phyloP scores from a whole-genome alignment of 2,113 vertebrate genomes.

The Microcebus jonahi region DNA sequence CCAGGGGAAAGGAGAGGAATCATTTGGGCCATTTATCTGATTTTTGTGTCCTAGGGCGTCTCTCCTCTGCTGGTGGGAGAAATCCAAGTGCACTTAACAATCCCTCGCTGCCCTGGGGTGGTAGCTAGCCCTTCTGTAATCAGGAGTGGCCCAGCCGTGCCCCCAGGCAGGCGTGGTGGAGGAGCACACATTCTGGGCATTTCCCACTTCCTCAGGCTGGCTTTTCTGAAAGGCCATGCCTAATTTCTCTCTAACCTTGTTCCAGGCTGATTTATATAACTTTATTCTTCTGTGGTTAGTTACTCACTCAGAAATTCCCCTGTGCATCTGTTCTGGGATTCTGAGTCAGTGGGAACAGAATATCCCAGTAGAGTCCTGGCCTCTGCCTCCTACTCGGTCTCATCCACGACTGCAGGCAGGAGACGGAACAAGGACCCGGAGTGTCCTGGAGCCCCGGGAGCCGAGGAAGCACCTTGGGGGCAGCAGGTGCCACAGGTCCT shows the following conservation, averaged over 20 bases:
- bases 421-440: neutral
- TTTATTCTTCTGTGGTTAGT: conserved; percentile 52
- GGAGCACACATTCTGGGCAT: neutral
- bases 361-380: neutral
- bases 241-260: neutral
- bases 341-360: conserved; percentile 44
- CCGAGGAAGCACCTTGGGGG: neutral
- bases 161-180: neutral
- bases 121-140: neutral
- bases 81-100: neutral
- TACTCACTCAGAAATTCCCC: conserved; percentile 54
- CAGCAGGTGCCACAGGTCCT: neutral
- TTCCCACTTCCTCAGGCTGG: neutral
- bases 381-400: neutral
- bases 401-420: neutral
- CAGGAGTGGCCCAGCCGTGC: neutral
- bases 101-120: neutral
- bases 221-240: neutral
- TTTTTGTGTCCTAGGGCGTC: neutral
- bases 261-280: conserved; percentile 28
- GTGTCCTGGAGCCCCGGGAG: accelerated
- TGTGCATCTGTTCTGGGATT: conserved; percentile 38
- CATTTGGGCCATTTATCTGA: neutral
- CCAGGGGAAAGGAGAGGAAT: neutral
- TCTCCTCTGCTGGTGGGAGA: neutral